Base-by-base conservation (phyloP, 2,113 vertebrate genomes). In the Okapia johnstoni region DNA sequence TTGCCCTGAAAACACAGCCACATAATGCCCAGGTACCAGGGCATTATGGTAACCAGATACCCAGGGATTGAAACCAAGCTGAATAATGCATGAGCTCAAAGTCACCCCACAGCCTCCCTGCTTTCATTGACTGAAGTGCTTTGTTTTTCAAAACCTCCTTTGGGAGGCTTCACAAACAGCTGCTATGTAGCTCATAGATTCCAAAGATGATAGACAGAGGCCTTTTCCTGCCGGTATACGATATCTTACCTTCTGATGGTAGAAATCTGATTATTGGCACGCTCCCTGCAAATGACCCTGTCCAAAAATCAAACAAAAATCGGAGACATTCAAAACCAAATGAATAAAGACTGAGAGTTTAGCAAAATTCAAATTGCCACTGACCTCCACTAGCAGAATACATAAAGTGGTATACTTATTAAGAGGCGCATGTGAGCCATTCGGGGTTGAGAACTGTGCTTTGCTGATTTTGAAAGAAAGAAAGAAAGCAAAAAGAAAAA, bases 61-160 rank as follows among this genome's bases (percentile, higher is more conserved):
- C 58, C 54, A 25, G 81, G n/a, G 70, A 52, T 23, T 76, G 95
- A 55, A 90, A 40, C 58, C 11, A 50, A 81, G 40, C n/a, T 93
- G 87, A 92, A 94, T 92, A 81, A 96, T 95, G 80, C 4, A 93
- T 63, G 40, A 95, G 50, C 43, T 12, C 52, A 80, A 79, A 13
- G 0, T 86, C 81, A n/a, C 12, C n/a, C 50, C n/a, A 7, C 40
- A 30, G 76, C 79, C 73, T 95, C n/a, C n/a, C 76, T 61, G 21
- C 52, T 96, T 89, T 96, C 57, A 55, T 11, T 48, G 76, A 96
- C 73, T 52, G 93, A 97, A 97, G 83, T 80, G 94, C 94, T 98
- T 97, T 97, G 97, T 96, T 98, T 98, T 96, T 94, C 93, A 97
- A 93, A 96, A 96, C 30, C 94, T 94, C 93, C 95, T 98, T 40